Base-by-base conservation (phyloP, 2,797 vertebrate species). In the Fratercula arctica region DNA sequence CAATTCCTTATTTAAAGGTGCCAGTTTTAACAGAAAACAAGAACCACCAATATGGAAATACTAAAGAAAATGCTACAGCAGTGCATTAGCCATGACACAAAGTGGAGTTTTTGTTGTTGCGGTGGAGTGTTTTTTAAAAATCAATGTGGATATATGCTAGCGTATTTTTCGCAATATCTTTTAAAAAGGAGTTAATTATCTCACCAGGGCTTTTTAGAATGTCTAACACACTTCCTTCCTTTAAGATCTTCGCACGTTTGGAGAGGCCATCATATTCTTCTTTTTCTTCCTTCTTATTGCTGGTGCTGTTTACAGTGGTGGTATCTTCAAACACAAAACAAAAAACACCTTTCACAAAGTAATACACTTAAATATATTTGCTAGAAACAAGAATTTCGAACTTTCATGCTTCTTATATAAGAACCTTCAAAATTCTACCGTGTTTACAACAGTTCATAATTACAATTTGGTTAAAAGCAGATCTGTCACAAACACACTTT, bases 221-320 rank as follows among this genome's bases (percentile, higher is more conserved):
- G 97, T 99, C 99, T 92, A 99, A 97, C 85, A 99, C 99, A 79
- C 99, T 99, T 97, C 99, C 99, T 96, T 99, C 98, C 97, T 99
- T 99, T 85, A 99, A 97, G 57, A 96, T 66, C 97, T 99, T 99
- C 4, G 98, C 99, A 94, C 99, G 98, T 98, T 98, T 99, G 80
- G 98, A 98, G 81, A 97, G 98, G 41, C 98, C 98, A 77, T 98
- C 98, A 57, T 98, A 98, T 18, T 99, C 98, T 61, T 99, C 98
- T 95, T 97, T 97, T 70, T 84, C 87, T 75, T 94, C 96, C 96
- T 97, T 98, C 96, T 98, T 98, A 97, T 84, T 96, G 97, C 75
- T 96, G 94, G 83, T 94, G 89, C 93, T 98, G 86, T 97, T 97
- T 57, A 97, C 57, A 92, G 85, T 67, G 70, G 97, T 35, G 54